phyloP scores from a whole-genome alignment of 2,888 invertebrate genomes.

The Malthinus seriepunctatus region DNA sequence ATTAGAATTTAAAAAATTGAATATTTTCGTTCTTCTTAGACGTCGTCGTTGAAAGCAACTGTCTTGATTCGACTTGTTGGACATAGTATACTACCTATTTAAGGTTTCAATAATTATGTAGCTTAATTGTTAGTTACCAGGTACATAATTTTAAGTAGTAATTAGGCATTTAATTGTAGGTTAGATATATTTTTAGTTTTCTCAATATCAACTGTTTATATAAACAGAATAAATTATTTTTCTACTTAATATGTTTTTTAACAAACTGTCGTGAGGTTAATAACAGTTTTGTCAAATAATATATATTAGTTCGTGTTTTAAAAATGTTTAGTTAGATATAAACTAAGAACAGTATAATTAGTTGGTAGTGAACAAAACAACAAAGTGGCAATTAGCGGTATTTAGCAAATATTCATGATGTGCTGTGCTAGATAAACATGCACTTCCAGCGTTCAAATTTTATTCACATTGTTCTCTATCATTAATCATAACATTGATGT shows the following conservation, averaged over 20 bases:
- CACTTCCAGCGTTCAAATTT: slow-evolving; percentile 34
- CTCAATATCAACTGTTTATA: neutral
- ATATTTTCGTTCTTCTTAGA: no score
- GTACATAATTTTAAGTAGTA: no score
- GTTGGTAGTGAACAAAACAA: slow-evolving; percentile 31
- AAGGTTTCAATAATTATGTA: no score
- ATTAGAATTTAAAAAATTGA: no score
- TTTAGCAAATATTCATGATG: slow-evolving; percentile 39
- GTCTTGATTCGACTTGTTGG: no score
- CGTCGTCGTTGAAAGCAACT: no score
- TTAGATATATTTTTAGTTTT: no score
- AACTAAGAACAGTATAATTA: slow-evolving; percentile 28
- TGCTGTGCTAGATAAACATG: slow-evolving; percentile 36
- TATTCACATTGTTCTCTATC: slow-evolving; percentile 40
- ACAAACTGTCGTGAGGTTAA: slow-evolving; percentile 21
- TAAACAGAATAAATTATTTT: slow-evolving; percentile 7
- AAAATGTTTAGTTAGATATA: slow-evolving; percentile 27
- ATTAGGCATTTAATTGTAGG: no score
- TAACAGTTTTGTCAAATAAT: slow-evolving; percentile 23
- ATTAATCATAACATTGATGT: slow-evolving; percentile 43
- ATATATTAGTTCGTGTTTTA: slow-evolving; percentile 23
- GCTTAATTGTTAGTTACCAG: no score
- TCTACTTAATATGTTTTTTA: slow-evolving; percentile 3
- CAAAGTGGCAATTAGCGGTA: slow-evolving; percentile 36
- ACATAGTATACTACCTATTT: no score